Conservation (phyloP, 2,888 invertebrate genomes). For the Rapana venosa region DNA sequence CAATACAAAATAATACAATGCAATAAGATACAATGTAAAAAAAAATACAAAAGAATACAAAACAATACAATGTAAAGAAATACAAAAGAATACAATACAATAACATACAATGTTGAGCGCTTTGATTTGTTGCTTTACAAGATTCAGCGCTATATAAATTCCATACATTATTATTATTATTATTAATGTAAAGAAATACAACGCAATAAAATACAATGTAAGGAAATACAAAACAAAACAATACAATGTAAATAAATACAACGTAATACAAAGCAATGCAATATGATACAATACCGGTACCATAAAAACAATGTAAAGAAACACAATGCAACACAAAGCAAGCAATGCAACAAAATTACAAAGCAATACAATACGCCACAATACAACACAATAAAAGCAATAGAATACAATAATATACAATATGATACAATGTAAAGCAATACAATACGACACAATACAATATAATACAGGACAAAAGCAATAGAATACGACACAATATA, state of each 20-base stretch:
- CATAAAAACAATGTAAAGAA: background rate
- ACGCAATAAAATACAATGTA: background rate
- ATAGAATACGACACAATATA: background rate
- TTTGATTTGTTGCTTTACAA: too few species aligned
- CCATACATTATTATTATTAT: too few species aligned
- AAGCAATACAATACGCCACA: background rate
- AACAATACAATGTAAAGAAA: background rate
- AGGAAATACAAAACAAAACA: background rate
- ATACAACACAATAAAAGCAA: background rate
- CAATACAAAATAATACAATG: too few species aligned
- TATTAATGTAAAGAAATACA: too few species aligned
- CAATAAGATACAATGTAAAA: too few species aligned
- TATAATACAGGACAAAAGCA: too few species aligned
- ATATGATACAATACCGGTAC: background rate
- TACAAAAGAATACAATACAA: background rate
- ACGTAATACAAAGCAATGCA: background rate
- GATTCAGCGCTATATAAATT: too few species aligned
- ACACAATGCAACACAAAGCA: background rate
- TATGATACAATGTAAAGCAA: background rate
- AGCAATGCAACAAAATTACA: background rate
- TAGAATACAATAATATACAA: background rate
- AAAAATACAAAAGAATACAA: background rate
- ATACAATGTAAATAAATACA: too few species aligned
- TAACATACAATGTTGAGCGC: background rate
- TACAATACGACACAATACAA: background rate